A percentile compares a stretch with the other conserved stretches of the same genome.
Conservation (phyloP, 2,113 vertebrate genomes). For the Brachyhypopomus gauderio region DNA sequence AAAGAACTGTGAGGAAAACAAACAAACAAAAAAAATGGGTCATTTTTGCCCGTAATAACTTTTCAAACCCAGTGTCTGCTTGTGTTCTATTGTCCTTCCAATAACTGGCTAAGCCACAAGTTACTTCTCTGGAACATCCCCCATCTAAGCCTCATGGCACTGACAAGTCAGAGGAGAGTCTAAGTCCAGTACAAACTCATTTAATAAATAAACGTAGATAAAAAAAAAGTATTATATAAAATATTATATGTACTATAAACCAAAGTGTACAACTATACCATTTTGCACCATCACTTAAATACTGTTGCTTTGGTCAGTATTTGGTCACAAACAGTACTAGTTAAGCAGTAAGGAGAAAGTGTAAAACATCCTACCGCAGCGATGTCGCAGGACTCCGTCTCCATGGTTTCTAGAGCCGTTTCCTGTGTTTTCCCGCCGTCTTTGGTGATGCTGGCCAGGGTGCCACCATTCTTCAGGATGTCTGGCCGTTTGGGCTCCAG, state of each 20-base stretch:
- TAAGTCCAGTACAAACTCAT: slow-evolving; percentile 23
- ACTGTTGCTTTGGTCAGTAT: neutral
- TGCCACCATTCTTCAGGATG: slow-evolving; percentile 89
- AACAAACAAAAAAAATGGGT: no score
- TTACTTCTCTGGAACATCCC: neutral
- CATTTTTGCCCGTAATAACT: no score
- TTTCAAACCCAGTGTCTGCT: neutral
- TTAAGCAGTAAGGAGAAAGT: neutral
- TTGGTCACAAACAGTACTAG: neutral
- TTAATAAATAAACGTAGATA: slow-evolving; percentile 6
- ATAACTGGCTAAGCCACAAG: slow-evolving; percentile 18
- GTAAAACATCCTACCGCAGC: slow-evolving; percentile 81
- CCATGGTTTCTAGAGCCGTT: slow-evolving; percentile 75
- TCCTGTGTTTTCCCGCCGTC: slow-evolving; percentile 77
- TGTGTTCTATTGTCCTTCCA: slow-evolving; percentile 26
- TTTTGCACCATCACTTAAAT: neutral
- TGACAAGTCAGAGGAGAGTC: slow-evolving; percentile 7
- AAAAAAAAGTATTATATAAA: neutral
- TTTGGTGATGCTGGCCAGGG: slow-evolving; percentile 76
- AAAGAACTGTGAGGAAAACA: no score
- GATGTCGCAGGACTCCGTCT: slow-evolving; percentile 79
- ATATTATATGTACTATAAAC: neutral
- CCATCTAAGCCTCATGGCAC: slow-evolving; percentile 17
- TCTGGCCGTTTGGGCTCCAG: slow-evolving; percentile 92
- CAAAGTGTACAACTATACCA: slow-evolving; percentile 9